Evolutionary conservation across 2,797 vertebrate genomes (phyloP).

Genomic region (Erethizon dorsatum): DNA sequence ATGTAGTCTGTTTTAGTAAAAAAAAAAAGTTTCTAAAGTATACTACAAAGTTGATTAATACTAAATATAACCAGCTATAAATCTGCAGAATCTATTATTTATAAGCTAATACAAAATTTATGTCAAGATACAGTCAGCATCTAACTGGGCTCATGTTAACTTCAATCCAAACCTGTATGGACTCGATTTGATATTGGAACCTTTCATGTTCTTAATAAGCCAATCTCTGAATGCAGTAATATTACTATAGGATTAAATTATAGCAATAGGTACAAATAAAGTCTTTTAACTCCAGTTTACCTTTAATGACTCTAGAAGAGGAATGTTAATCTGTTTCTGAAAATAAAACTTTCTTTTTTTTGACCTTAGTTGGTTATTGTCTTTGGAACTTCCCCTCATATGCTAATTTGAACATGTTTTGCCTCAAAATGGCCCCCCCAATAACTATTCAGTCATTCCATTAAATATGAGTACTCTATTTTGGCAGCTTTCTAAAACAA

Average conservation of each 20-base stretch:
- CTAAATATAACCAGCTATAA: constrained; percentile 1
- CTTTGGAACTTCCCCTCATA: not conserved
- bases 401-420: not conserved
- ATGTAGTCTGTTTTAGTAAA: not conserved
- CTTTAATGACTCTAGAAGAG: not conserved
- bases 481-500: not conserved
- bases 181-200: not conserved
- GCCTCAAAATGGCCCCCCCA: not conserved
- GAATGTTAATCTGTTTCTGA: constrained; percentile 25
- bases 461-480: not conserved
- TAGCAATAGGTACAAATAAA: constrained; percentile 3
- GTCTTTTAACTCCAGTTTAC: not conserved
- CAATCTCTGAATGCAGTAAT: not conserved
- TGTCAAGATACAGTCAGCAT: not conserved
- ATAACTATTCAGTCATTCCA: not conserved
- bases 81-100: not conserved
- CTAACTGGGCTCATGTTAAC: not conserved
- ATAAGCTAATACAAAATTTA: constrained; percentile 24
- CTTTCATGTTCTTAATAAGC: not conserved
- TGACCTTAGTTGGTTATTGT: not conserved
- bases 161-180: not conserved
- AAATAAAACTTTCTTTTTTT: not conserved
- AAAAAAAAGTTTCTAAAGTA: not conserved
- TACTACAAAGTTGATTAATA: not conserved
- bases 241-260: not conserved